Percentiles rank a stretch among this genome's conserved stretches.
phyloP scores from a whole-genome alignment of 2,113 vertebrate species.

The Aepyceros melampus region DNA sequence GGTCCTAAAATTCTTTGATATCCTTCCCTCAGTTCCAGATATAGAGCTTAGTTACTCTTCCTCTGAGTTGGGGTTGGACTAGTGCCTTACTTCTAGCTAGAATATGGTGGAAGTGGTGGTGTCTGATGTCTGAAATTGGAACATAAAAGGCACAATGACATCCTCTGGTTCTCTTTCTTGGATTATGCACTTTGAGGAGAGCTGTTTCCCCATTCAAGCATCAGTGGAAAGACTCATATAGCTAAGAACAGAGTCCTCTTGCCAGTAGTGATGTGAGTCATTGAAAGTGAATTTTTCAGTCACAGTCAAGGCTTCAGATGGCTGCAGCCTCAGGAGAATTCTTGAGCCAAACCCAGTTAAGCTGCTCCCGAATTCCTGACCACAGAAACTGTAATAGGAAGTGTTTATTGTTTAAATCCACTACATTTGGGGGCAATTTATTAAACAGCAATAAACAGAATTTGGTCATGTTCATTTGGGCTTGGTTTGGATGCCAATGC shows the following conservation, averaged over 20 bases:
- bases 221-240: background rate
- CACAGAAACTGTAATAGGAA: background rate
- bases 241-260: background rate
- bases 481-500: background rate
- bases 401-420: background rate
- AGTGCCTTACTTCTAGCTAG: background rate
- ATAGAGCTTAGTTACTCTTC: background rate
- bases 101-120: background rate
- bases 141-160: background rate
- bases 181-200: background rate
- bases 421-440: background rate
- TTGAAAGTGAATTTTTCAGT: background rate
- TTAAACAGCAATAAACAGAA: background rate
- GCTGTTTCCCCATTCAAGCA: background rate
- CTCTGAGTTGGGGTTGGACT: background rate
- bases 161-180: background rate
- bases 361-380: background rate
- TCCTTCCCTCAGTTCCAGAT: background rate
- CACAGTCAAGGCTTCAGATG: background rate
- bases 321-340: background rate
- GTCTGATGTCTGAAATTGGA: background rate
- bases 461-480: background rate
- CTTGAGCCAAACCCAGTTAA: background rate
- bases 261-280: background rate
- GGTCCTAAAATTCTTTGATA: background rate